A percentile compares a stretch with the other conserved stretches of the same genome.
phyloP scores from a whole-genome alignment of 2,888 invertebrate genomes.

The Germaria angustata region DNA sequence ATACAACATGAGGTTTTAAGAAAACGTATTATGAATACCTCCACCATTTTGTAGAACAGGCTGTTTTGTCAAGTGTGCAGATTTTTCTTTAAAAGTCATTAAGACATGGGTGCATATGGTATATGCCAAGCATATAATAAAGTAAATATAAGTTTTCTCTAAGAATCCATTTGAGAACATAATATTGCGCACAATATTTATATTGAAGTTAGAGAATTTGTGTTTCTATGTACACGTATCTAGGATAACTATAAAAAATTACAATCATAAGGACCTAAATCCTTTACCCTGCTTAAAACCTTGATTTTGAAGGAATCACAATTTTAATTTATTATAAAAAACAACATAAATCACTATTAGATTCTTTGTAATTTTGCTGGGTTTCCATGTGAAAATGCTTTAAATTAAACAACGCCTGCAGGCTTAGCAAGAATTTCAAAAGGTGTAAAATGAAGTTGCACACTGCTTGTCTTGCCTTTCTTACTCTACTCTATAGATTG shows the following conservation, averaged over 20 bases:
- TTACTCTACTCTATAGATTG: not conserved
- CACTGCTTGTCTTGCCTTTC: not conserved
- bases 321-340: no score
- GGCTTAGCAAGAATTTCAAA: constrained; percentile 2
- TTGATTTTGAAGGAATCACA: no score
- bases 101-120: not conserved
- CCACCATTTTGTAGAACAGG: not conserved
- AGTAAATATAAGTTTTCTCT: no score
- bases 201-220: no score
- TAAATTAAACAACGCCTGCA: not conserved
- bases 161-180: no score
- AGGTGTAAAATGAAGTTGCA: not conserved
- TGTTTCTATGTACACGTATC: no score
- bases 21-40: not conserved
- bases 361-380: not conserved
- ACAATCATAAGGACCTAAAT: no score
- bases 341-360: not conserved
- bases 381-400: not conserved
- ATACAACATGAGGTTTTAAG: constrained; percentile 16
- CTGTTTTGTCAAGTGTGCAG: not conserved
- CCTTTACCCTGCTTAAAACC: no score
- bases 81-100: not conserved
- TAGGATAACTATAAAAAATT: no score
- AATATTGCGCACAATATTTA: no score
- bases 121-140: no score